Conservation (phyloP, 2,113 vertebrate species). For the Oncorhynchus kisutch region DNA sequence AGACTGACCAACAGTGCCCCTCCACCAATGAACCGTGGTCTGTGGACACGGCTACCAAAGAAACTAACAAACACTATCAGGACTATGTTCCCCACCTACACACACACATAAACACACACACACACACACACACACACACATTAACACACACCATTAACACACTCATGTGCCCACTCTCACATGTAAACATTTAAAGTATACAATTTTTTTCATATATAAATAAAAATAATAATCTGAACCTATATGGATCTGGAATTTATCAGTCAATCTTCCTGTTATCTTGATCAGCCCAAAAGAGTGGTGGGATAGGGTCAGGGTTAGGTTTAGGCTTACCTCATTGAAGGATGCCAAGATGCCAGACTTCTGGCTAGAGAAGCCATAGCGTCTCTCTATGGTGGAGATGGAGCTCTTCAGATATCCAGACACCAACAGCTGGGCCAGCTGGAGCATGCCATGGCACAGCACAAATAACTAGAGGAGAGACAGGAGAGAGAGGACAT, state of each 20-base stretch:
- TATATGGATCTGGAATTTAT: no score
- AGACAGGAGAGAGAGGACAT: conserved; percentile 8
- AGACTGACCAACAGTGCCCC: conserved; percentile 84
- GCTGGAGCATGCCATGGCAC: conserved; percentile 89
- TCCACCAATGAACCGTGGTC: conserved; percentile 84
- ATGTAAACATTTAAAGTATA: no score
- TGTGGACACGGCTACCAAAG: conserved; percentile 87
- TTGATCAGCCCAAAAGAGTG: not conserved
- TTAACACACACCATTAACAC: no score
- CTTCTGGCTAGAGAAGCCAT: conserved; percentile 90
- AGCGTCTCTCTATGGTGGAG: conserved; percentile 92
- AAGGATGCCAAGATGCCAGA: conserved; percentile 87
- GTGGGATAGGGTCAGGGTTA: not conserved
- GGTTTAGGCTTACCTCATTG: conserved; percentile 80
- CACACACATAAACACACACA: not conserved
- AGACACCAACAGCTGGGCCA: conserved; percentile 86
- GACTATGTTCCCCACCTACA: conserved; percentile 87
- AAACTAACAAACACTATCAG: conserved; percentile 93
- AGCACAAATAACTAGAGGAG: conserved; percentile 86
- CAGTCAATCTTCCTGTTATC: no score
- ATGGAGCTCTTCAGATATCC: conserved; percentile 94
- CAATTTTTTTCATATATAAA: no score
- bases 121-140: not conserved
- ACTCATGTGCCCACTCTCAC: no score
- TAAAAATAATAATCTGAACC: no score